Base-by-base conservation (phyloP, 2,797 vertebrate genomes). In the Echiichthys vipera region DNA sequence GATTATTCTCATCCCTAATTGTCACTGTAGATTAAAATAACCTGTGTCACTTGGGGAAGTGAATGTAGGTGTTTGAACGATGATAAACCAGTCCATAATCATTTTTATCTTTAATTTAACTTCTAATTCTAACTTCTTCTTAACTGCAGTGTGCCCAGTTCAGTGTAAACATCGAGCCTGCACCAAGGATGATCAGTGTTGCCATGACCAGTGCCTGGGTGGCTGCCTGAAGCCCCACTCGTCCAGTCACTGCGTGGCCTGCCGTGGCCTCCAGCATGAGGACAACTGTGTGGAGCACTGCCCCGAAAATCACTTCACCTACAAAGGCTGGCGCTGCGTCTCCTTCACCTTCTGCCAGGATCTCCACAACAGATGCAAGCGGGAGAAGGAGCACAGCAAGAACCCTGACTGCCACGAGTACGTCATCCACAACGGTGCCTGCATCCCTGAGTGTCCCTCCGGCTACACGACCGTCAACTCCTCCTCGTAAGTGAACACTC, bases 381-480 rank as follows among this genome's bases (percentile, higher is more conserved):
- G 49, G 3, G 84, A 84, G 68, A 93, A 87, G 57, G 89, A 89
- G 78, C 86, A 25, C 54, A 80, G 50, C 77, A 93, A 86, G 80
- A 90, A 74, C 11, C 55, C 92, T 3, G 94, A 95, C 3, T 98
- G 97, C 80, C 93, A 95, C 3, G 93, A 95, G 78, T 96, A 96
- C 18, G 98, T 97, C 78, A 96, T 99, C 83, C 97, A 99, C 94
- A 91, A 97, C 3, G 92, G 94, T 0, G 96, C 95, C 75, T 99
- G 98, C 10, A 87, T 98, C 65, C 92, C 95, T 0, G 97, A 98
- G 67, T 99, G 98, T 74, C 98, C 98, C 2, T 98, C 98, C 0
- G 98, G 98, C 0, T 99, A 96, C 94, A 98, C 96, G 70, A 97
- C 95, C 22, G 90, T 96, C 92, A 98, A 97, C 82, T 95, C 96